Evolutionary conservation across 1,140 invertebrate species (phyloP).

Genomic region (Drosophila pachea): DNA sequence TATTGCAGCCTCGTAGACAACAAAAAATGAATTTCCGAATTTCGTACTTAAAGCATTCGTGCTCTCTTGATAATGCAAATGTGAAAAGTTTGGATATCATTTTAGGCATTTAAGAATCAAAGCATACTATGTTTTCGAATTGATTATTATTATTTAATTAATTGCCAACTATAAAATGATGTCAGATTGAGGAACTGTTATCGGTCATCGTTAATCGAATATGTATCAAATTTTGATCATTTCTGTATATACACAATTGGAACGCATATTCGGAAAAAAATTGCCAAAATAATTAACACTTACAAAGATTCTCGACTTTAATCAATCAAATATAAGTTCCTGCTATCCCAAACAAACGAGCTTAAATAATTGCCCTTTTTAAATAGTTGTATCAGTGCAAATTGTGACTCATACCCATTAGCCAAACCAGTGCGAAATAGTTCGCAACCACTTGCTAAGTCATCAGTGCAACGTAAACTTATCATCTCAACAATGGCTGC

Average conservation of each 20-base stretch:
- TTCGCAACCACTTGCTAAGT: slow-evolving; percentile 61
- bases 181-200: neutral
- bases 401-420: slow-evolving; percentile 58
- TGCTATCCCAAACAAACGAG: slow-evolving; percentile 20
- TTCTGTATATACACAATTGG: slow-evolving; percentile 47
- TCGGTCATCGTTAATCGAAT: neutral
- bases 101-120: neutral
- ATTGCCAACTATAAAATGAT: too few relatives aligned
- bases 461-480: slow-evolving; percentile 21
- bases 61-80: neutral
- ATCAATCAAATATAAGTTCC: slow-evolving; percentile 21
- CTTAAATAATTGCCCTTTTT: slow-evolving; percentile 4
- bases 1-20: slow-evolving; percentile 5
- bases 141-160: too few relatives aligned
- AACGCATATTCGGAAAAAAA: slow-evolving; percentile 31
- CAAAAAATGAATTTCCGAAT: neutral
- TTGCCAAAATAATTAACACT: slow-evolving; percentile 41
- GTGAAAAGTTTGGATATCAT: neutral
- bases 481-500: slow-evolving; percentile 77
- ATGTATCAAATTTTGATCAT: slow-evolving; percentile 14
- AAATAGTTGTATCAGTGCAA: slow-evolving; percentile 19
- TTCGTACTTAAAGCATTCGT: neutral
- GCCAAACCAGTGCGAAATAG: slow-evolving; percentile 13
- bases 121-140: slow-evolving; percentile 8
- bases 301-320: neutral